phyloP scores from a whole-genome alignment of 2,797 vertebrate genomes.

The Streptopelia turtur region DNA sequence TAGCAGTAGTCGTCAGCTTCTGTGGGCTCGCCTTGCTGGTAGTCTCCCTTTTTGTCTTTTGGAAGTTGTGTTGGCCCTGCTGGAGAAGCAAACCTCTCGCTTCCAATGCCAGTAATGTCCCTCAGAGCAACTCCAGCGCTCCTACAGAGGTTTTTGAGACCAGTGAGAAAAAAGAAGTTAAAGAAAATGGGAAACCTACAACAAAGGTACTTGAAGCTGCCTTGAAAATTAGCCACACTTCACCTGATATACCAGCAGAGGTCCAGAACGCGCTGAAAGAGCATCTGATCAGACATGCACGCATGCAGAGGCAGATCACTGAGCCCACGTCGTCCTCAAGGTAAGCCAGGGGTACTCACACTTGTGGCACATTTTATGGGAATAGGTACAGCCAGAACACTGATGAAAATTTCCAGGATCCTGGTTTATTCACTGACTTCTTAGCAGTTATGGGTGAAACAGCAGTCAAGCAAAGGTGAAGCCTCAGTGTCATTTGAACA shows the following conservation, averaged over 20 bases:
- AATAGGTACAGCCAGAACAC: background rate
- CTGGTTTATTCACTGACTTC: background rate
- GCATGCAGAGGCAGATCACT: constrained; percentile 95
- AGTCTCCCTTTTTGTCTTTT: constrained; percentile 98
- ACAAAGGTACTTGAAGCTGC: constrained; percentile 89
- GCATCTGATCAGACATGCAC: constrained; percentile 89
- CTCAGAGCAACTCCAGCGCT: constrained; percentile 81
- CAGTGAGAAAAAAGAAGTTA: constrained; percentile 85
- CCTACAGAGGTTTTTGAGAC: constrained; percentile 81
- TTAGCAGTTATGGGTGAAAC: background rate
- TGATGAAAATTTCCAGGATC: background rate
- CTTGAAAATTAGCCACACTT: constrained; percentile 99
- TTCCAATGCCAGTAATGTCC: constrained; percentile 77
- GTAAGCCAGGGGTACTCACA: constrained; percentile 72
- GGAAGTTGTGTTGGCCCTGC: constrained; percentile 98
- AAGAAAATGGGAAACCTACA: constrained; percentile 82
- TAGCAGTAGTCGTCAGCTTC: constrained; percentile 97
- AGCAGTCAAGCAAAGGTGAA: background rate
- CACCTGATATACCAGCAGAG: constrained; percentile 96
- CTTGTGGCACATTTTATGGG: background rate
- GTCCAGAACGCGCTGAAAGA: constrained; percentile 92
- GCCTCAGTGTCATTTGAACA: background rate
- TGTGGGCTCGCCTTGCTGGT: constrained; percentile 96
- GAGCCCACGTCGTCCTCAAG: constrained; percentile 96
- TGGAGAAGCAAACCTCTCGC: constrained; percentile 93